phyloP scores from a whole-genome alignment of 1,140 invertebrate species.

The Papilio aristodemus region DNA sequence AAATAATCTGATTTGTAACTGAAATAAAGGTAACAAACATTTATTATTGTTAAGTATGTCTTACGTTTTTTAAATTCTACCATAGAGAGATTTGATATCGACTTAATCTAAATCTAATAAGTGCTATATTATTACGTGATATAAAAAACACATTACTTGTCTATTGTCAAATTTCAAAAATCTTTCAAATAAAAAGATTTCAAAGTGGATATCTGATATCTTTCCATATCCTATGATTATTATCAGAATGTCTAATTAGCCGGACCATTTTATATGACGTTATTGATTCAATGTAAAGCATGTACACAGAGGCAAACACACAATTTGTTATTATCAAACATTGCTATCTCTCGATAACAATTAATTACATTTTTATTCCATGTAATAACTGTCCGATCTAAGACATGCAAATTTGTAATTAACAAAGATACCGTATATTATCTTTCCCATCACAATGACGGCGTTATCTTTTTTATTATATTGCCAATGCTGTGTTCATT shows the following conservation, averaged over 20 bases:
- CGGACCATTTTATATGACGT: not conserved
- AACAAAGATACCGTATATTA: constrained; percentile 41
- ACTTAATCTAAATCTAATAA: no score
- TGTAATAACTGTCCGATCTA: constrained; percentile 37
- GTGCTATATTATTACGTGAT: no score
- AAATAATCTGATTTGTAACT: no score
- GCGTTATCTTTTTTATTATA: constrained; percentile 8
- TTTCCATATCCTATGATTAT: not conserved
- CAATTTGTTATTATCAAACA: constrained; percentile 26
- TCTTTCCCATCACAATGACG: constrained; percentile 35
- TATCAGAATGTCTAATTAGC: not conserved
- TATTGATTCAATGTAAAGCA: not conserved
- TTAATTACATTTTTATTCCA: constrained; percentile 49
- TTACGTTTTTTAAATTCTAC: no score
- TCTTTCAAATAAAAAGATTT: no score
- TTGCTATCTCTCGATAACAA: constrained; percentile 36
- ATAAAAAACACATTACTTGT: no score
- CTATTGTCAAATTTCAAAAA: no score
- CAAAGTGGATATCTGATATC: not conserved
- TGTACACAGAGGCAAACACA: constrained; percentile 21
- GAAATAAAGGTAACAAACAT: no score
- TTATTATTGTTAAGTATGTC: no score
- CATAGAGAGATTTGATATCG: no score
- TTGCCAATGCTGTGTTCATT: not conserved
- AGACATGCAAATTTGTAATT: constrained; percentile 47